Evolutionary conservation across 2,888 invertebrate genomes (phyloP).

Genomic region (Pammene fasciana): DNA sequence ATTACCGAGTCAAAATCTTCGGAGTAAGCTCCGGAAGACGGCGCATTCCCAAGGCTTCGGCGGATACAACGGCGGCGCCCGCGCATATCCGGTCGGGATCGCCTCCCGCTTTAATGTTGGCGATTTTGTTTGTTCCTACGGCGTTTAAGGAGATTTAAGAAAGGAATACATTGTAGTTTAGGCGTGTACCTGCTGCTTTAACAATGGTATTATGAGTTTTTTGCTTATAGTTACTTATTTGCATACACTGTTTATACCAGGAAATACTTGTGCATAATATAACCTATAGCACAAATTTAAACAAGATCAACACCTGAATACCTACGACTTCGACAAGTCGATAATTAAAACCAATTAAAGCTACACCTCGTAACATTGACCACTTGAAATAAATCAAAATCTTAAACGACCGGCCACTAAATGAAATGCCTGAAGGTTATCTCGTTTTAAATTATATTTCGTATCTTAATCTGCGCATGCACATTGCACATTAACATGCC

Average conservation of each 20-base stretch:
- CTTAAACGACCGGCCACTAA: not conserved
- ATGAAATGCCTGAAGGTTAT: slow-evolving; percentile 17
- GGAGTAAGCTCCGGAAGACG: slow-evolving; percentile 50
- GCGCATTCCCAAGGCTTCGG: slow-evolving; percentile 55
- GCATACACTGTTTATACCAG: too few species aligned
- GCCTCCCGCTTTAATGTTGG: slow-evolving; percentile 29
- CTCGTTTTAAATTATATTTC: slow-evolving; percentile 24
- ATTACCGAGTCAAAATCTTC: slow-evolving; percentile 37
- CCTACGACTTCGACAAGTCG: not conserved
- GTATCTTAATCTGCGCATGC: slow-evolving; percentile 20
- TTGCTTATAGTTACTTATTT: not conserved
- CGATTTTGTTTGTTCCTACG: slow-evolving; percentile 1
- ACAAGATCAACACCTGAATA: too few species aligned
- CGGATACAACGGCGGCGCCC: slow-evolving; percentile 46
- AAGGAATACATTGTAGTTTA: not conserved
- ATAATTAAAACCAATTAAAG: not conserved
- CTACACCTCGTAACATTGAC: not conserved
- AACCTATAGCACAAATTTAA: too few species aligned
- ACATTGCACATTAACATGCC: slow-evolving; percentile 23
- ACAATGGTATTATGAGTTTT: not conserved
- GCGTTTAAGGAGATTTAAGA: slow-evolving; percentile 1
- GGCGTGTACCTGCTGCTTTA: slow-evolving; percentile 9
- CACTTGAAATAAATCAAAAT: slow-evolving; percentile 3
- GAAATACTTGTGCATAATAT: too few species aligned
- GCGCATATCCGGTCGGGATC: slow-evolving; percentile 52